Base-by-base conservation (phyloP, 1,140 invertebrate genomes). In the Pemphigus obesinymphae region DNA sequence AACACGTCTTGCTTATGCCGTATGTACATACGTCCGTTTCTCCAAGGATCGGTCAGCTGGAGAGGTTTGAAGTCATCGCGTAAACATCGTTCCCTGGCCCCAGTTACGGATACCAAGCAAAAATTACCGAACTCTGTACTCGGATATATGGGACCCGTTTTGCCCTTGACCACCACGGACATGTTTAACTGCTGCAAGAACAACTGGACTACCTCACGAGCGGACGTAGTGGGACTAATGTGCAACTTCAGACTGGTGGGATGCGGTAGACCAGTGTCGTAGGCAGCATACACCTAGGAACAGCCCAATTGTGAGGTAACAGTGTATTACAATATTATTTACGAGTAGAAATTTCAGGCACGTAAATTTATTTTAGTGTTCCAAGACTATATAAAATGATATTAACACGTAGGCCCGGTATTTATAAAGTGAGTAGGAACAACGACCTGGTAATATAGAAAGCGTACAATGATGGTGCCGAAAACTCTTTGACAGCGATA, bases 171-270 rank as follows among this genome's bases (percentile, higher is more conserved):
- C 17, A 94, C 90, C 26, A 95, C 94, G 1, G 96, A 95, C 92
- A 97, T 96, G 87, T 97, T 97, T 3, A 98, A 88, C 86, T 98
- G 96, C 86, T 95, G 95, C 10, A 98, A 94, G 20, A 98, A 96
- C 37, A 97, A 89, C 86, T 97, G 94, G 53, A 98, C 94, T 5
- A 98, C 96, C 88, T 99, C 96, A 7, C 95, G 88, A 0, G 96
- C 94, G 0, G 95, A 96, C 0, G 97, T 99, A 76, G 92, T 90
- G 0, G 92, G 92, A 1, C 95, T 97, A 0, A 98, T 94, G 87
- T 97, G 95, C 0, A 99, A 88, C 86, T 96, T 96, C 1, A 99
- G 90, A 84, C 95, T 96, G 2, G 96, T 97, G 0, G 96, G 96
- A 20, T 58, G 70, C 58, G 91, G 92, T 82, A 98, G 87, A 31